Evolutionary conservation across 2,113 vertebrate genomes (phyloP).

Genomic region (human): GRCh38 chr16:81213001-81213500

Average conservation of each 20-base stretch:
- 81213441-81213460: neutral
- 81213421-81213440: neutral
- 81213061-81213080: neutral
- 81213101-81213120: neutral
- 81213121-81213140: rapidly evolving
- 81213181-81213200: neutral
- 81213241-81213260: neutral
- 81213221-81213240: neutral
- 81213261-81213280: neutral
- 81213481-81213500: neutral
- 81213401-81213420: neutral
- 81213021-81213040: neutral
- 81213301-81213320: too few species aligned
- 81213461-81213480: too few species aligned
- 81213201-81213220: neutral
- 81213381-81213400: rapidly evolving
- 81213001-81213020: neutral
- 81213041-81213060: neutral
- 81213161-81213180: neutral
- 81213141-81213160: neutral
- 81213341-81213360: neutral
- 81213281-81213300: rapidly evolving
- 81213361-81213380: neutral
- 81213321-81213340: neutral
- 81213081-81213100: neutral